Evolutionary conservation across 1,140 invertebrate species (phyloP).

Genomic region (Oryctes rhinoceros): DNA sequence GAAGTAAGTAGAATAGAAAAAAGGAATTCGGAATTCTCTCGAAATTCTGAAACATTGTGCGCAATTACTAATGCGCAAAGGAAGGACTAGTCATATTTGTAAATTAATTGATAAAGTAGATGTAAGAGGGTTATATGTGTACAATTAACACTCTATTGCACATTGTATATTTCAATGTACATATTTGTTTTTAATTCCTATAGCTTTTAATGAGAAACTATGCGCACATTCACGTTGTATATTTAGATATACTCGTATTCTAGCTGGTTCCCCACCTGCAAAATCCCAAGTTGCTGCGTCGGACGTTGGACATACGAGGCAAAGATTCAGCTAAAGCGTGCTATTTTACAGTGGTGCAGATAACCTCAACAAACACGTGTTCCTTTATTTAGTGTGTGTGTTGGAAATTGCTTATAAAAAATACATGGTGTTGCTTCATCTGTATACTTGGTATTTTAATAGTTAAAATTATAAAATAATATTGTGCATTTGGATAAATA

Average conservation of each 20-base stretch:
- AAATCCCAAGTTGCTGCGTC: conserved; percentile 23
- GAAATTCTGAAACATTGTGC: too few relatives aligned
- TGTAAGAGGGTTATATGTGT: too few relatives aligned
- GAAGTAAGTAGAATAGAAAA: too few relatives aligned
- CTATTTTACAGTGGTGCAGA: conserved; percentile 23
- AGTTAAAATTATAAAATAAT: too few relatives aligned
- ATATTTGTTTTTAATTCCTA: conserved; percentile 29
- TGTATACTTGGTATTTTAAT: too few relatives aligned
- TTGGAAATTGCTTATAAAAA: too few relatives aligned
- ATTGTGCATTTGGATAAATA: conserved; percentile 27
- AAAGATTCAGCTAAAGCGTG: conserved; percentile 19
- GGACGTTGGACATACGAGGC: neutral
- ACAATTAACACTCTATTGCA: conserved; percentile 3
- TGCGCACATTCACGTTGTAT: neutral
- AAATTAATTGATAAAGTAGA: too few relatives aligned
- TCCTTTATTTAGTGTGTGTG: too few relatives aligned
- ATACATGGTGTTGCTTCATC: too few relatives aligned
- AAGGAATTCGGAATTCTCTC: too few relatives aligned
- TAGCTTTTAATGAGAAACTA: neutral
- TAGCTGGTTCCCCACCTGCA: conserved; percentile 16
- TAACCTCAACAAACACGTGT: conserved; percentile 17
- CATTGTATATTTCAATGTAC: conserved; percentile 21
- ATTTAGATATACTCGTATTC: neutral
- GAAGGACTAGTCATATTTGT: too few relatives aligned
- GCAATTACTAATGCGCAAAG: too few relatives aligned